A percentile compares a stretch with the other conserved stretches of the same genome.
Conservation (phyloP, 2,113 vertebrate genomes). For the Machaerirhynchus nigripectus region DNA sequence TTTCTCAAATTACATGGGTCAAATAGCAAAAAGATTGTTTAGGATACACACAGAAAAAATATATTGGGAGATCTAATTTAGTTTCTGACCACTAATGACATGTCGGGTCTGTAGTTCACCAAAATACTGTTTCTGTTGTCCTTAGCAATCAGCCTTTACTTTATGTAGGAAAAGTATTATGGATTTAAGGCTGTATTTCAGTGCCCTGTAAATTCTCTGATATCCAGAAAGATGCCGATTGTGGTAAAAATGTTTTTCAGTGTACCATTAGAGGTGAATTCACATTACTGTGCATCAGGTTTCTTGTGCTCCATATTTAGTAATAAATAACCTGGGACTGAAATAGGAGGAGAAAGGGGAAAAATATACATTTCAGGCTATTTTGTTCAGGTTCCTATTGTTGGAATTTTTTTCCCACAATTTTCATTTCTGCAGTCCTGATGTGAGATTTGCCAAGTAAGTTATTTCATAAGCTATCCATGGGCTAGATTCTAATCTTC, state of each 20-base stretch:
- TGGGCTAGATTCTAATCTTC: conserved; percentile 31
- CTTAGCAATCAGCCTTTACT: conserved; percentile 56
- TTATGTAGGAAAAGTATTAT: not conserved
- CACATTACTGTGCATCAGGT: conserved; percentile 35
- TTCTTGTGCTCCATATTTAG: conserved; percentile 51
- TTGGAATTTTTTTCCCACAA: not conserved
- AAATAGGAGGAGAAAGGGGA: not conserved
- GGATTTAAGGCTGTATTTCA: conserved; percentile 50
- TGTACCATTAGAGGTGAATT: conserved; percentile 43
- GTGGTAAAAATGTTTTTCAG: conserved; percentile 26
- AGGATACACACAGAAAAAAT: conserved; percentile 41
- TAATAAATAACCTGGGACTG: conserved; percentile 29
- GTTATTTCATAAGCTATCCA: conserved; percentile 34
- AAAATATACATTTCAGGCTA: not conserved
- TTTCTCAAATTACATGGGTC: conserved; percentile 68
- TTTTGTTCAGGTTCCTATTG: conserved; percentile 26
- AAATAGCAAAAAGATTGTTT: conserved; percentile 68
- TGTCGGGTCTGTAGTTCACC: conserved; percentile 33
- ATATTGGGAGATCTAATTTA: conserved; percentile 51
- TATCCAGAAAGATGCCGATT: conserved; percentile 26
- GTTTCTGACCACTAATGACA: conserved; percentile 61
- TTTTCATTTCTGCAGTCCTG: conserved; percentile 32
- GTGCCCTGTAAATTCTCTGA: conserved; percentile 28
- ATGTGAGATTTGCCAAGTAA: not conserved
- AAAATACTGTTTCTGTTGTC: conserved; percentile 25